Conservation (phyloP, 2,113 vertebrate species). For the Promerops cafer region DNA sequence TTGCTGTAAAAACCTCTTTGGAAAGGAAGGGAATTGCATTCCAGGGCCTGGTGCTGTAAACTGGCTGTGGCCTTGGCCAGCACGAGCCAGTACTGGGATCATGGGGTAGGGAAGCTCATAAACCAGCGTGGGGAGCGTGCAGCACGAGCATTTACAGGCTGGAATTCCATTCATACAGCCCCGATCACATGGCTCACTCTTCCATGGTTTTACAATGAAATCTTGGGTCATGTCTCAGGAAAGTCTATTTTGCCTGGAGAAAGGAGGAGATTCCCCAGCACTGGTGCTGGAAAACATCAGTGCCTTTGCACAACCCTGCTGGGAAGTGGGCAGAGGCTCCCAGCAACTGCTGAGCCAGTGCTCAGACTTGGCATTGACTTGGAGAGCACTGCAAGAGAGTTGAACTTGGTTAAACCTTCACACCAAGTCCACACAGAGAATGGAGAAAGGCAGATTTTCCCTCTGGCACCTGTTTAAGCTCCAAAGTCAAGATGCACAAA, state of each 20-base stretch:
- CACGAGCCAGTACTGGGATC: not conserved
- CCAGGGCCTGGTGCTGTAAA: not conserved
- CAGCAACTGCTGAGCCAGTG: not conserved
- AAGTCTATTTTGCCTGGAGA: not conserved
- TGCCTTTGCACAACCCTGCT: not conserved
- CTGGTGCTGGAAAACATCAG: not conserved
- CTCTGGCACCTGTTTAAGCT: not conserved
- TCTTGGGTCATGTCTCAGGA: not conserved
- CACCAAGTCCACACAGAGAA: not conserved
- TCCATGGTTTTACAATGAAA: not conserved
- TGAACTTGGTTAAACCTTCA: not conserved
- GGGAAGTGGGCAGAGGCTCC: not conserved
- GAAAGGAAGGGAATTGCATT: not conserved
- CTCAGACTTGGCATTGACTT: not conserved
- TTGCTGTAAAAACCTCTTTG: not conserved
- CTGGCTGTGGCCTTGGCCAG: not conserved
- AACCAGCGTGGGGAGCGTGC: not conserved
- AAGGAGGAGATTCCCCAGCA: not conserved
- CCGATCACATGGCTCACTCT: not conserved
- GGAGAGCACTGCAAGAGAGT: not conserved
- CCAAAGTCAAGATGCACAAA: not conserved
- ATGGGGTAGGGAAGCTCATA: not conserved
- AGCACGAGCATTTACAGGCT: not conserved
- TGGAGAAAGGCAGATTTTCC: not conserved
- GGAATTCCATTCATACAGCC: constrained; percentile 29